These are phyloP conservation scores for Acanthococcus lagerstroemiae DNA, from an alignment of 2,888 invertebrate genomes.

Conservation along the genomic window DNA sequence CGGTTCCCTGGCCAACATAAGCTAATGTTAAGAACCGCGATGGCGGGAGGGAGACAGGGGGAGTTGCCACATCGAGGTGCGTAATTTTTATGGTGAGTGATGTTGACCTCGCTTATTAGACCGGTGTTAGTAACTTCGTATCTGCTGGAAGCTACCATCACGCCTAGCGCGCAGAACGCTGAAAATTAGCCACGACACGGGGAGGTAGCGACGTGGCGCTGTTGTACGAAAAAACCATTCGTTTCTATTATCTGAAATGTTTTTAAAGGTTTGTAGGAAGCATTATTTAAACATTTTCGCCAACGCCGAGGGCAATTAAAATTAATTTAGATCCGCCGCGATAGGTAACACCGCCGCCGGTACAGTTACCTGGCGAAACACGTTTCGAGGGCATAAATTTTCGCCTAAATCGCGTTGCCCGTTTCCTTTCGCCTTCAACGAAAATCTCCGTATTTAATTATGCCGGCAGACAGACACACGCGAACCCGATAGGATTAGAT, in stretches of 20 bases:
- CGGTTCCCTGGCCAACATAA: neutral
- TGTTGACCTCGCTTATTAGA: too few species aligned
- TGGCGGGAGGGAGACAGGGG: too few species aligned
- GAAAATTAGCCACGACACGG: too few species aligned
- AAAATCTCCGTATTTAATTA: constrained; percentile 28
- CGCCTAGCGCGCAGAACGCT: too few species aligned
- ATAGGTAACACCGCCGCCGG: constrained; percentile 24
- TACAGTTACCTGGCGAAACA: constrained; percentile 25
- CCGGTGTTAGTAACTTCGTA: too few species aligned
- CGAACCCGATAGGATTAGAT: constrained; percentile 21
- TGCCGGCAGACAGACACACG: constrained; percentile 20
- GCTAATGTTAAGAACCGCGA: too few species aligned
- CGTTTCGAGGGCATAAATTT: constrained; percentile 26
- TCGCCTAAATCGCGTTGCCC: constrained; percentile 25
- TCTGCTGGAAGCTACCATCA: too few species aligned
- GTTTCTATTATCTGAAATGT: constrained; percentile 27
- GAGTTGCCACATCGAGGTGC: too few species aligned
- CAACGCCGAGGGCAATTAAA: constrained; percentile 17
- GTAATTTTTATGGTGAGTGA: too few species aligned
- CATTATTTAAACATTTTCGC: constrained; percentile 27
- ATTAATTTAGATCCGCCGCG: constrained; percentile 26
- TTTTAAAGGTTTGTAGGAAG: constrained; percentile 27
- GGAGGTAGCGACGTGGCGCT: too few species aligned
- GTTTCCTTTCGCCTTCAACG: constrained; percentile 22
- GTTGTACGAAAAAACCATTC: constrained; percentile 26